phyloP scores from a whole-genome alignment of 2,113 vertebrate species.

The Amphiprion percula region DNA sequence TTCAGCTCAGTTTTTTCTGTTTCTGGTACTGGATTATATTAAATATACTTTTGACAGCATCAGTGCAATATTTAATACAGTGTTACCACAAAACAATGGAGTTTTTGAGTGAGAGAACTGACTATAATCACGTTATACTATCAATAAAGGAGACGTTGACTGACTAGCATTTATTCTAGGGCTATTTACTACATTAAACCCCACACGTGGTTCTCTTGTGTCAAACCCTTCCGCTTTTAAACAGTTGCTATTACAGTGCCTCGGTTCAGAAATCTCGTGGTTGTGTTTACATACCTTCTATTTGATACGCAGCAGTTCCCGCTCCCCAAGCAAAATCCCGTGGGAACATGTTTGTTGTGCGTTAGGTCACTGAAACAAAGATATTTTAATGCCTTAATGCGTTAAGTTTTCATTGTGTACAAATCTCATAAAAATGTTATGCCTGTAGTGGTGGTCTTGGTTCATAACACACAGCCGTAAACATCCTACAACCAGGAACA shows the following conservation, averaged over 20 bases:
- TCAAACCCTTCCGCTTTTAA: neutral
- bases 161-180: no score
- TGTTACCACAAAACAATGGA: no score
- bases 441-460: neutral
- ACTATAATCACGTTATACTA: no score
- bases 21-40: no score
- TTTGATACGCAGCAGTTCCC: constrained; percentile 87
- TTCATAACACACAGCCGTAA: neutral
- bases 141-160: no score
- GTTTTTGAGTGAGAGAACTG: no score
- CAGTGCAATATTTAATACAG: no score
- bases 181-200: no score
- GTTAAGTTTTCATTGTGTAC: neutral
- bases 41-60: no score
- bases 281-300: constrained; percentile 85
- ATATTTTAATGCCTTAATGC: neutral
- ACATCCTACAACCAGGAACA: constrained; percentile 2
- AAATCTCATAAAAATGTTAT: neutral
- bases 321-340: constrained; percentile 89
- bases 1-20: no score
- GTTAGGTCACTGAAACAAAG: neutral
- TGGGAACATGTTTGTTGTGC: constrained; percentile 81
- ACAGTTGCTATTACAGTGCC: neutral
- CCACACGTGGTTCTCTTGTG: no score
- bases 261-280: neutral